Base-by-base conservation (phyloP, 2,888 invertebrate genomes). In the Teleogryllus oceanicus region DNA sequence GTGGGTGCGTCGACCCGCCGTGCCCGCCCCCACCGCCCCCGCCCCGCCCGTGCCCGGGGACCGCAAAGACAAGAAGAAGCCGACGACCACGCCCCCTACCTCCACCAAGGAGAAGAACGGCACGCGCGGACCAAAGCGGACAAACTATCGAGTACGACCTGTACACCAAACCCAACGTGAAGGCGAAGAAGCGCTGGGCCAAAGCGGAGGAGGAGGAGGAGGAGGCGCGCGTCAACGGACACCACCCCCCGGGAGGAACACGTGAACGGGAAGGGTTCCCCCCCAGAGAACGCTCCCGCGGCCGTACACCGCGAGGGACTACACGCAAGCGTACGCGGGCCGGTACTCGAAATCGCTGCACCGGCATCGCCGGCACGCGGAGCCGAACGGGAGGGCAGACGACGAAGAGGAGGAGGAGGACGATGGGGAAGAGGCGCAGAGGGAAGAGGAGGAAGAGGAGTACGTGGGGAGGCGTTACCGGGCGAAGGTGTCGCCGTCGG, bases 361-460 rank as follows among this genome's bases (percentile, higher is more conserved):
- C n/a, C 62, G 62, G n/a, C 62, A 62, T n/a, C 13, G 10, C 82
- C 82, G 74, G 79, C 80, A 75, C 49, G 77, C 51, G 24, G 80
- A 18, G 50, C 10, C 49, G 18, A n/a, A 18, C 16, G 49, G 75
- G 11, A n/a, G 20, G 11, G 75, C 24, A n/a, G 13, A 24, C 20
- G 49, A 79, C 5, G 74, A 75, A 1, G 74, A 79, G n/a, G 78
- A 49, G 21, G 51, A n/a, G 13, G 74, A 49, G 8, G 20, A 37
- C 78, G 12, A 78, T 11, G 78, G 49, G 37, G 37, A 24, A 20
- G 74, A 75, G 18, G 75, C 51, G 76, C 79, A 51, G n/a, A 49
- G 75, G 74, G 37, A 21, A 18, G 18, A 16, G 21, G 50, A 75
- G 76, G 79, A 76, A 11, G 24, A 79, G 75, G 76, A 75, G 50